Evolutionary conservation across 2,113 vertebrate species (phyloP).

Genomic region (Poeciliopsis turrubarensis): DNA sequence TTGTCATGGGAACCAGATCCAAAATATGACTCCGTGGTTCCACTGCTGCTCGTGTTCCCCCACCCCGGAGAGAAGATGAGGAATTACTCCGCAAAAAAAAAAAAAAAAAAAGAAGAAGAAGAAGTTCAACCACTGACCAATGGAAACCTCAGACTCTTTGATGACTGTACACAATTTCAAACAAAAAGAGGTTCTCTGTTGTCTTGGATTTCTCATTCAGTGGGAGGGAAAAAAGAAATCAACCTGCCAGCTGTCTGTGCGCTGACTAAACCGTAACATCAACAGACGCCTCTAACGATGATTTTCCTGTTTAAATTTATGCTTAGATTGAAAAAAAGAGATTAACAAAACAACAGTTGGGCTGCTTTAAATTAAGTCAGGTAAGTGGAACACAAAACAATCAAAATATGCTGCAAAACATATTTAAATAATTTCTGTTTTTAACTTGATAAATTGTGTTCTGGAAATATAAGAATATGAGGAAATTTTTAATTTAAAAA

Average conservation of each 20-base stretch:
- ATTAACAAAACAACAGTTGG: neutral
- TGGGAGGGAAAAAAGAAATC: neutral
- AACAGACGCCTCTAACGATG: neutral
- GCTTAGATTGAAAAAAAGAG: neutral
- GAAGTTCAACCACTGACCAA: conserved; percentile 53
- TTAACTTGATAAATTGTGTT: no score
- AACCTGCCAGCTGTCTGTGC: neutral
- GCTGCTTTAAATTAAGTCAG: neutral
- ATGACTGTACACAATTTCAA: conserved; percentile 13
- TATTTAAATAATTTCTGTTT: no score
- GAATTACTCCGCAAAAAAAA: conserved; percentile 85
- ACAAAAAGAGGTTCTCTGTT: neutral
- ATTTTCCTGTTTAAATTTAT: neutral
- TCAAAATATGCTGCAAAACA: no score
- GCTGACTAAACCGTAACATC: neutral
- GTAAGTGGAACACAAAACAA: neutral
- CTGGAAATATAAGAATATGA: no score
- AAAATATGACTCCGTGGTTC: conserved; percentile 93
- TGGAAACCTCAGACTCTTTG: conserved; percentile 25
- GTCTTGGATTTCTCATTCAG: neutral
- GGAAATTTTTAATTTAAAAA: no score
- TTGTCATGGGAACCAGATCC: conserved; percentile 91
- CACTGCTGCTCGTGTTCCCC: conserved; percentile 80
- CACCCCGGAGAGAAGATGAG: conserved; percentile 83
- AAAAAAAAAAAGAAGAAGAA: neutral